Percentiles rank a stretch among this genome's conserved stretches.
Evolutionary conservation across 53 echinoderm and acorn worm species (phyloP).

Genomic region (Echinometra lucunter): DNA sequence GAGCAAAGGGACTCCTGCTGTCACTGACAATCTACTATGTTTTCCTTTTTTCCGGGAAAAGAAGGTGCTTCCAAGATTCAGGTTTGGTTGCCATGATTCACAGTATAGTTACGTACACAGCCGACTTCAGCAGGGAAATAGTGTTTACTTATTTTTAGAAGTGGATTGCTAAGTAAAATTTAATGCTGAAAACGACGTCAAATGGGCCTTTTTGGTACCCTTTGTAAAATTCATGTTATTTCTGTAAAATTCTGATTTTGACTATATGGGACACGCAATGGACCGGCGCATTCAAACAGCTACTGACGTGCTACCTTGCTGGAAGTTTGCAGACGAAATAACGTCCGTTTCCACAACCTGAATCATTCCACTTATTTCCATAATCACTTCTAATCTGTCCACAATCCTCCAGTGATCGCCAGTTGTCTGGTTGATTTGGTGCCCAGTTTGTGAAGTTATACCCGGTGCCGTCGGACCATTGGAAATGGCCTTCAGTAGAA

Average conservation of each 20-base stretch:
- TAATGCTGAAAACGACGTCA: too few relatives aligned
- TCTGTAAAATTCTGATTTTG: too few relatives aligned
- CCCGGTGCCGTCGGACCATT: not conserved
- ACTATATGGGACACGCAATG: too few relatives aligned
- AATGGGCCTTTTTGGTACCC: too few relatives aligned
- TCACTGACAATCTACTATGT: not conserved
- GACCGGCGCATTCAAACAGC: too few relatives aligned
- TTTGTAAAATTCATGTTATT: too few relatives aligned
- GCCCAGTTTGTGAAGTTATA: not conserved
- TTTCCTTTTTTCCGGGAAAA: not conserved
- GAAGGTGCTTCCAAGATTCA: too few relatives aligned
- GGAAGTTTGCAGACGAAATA: slow-evolving; percentile 28
- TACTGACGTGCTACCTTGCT: too few relatives aligned
- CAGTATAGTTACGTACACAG: not conserved
- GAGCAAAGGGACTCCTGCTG: not conserved
- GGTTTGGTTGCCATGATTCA: too few relatives aligned
- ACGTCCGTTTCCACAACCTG: not conserved
- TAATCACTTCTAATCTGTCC: not conserved
- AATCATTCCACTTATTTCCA: not conserved
- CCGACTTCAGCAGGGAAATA: not conserved
- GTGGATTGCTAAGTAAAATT: not conserved
- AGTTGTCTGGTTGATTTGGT: not conserved
- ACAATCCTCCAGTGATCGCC: not conserved
- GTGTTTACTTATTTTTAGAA: not conserved
- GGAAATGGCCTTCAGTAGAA: not conserved